Percentiles rank a stretch among this genome's conserved stretches.
These are phyloP conservation scores for Marasmarcha lunaedactyla DNA, from an alignment of 2,888 invertebrate species.

Conservation along the genomic window DNA sequence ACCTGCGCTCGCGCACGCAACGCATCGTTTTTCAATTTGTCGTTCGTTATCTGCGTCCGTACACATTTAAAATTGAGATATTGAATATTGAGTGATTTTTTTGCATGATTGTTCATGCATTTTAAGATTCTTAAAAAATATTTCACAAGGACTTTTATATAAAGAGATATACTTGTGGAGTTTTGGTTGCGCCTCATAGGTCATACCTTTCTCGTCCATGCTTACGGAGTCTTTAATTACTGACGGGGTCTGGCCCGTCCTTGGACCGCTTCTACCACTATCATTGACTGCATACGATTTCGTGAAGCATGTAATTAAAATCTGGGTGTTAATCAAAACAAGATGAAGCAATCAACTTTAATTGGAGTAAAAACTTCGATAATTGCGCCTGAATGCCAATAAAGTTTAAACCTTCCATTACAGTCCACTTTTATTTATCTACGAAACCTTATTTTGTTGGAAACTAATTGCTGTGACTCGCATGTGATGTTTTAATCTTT, in stretches of 20 bases:
- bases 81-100: slow-evolving; percentile 1
- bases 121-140: background rate
- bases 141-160: background rate
- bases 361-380: too few species aligned
- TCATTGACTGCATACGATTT: background rate
- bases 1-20: slow-evolving; percentile 4
- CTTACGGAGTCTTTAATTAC: background rate
- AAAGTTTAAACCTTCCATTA: too few species aligned
- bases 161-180: background rate
- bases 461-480: too few species aligned
- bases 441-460: too few species aligned
- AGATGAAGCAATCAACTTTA: background rate
- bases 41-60: slow-evolving; percentile 2
- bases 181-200: background rate
- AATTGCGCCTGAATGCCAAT: too few species aligned
- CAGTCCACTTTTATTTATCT: too few species aligned
- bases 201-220: background rate
- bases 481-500: too few species aligned
- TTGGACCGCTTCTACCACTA: background rate
- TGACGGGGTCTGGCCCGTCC: background rate
- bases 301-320: background rate
- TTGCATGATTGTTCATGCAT: background rate
- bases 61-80: slow-evolving; percentile 8
- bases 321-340: background rate
- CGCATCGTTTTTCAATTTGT: slow-evolving; percentile 1